Percentiles rank a stretch among this genome's conserved stretches.
Conservation (phyloP, 1,140 invertebrate genomes). For the Drosophila kikkawai region DNA sequence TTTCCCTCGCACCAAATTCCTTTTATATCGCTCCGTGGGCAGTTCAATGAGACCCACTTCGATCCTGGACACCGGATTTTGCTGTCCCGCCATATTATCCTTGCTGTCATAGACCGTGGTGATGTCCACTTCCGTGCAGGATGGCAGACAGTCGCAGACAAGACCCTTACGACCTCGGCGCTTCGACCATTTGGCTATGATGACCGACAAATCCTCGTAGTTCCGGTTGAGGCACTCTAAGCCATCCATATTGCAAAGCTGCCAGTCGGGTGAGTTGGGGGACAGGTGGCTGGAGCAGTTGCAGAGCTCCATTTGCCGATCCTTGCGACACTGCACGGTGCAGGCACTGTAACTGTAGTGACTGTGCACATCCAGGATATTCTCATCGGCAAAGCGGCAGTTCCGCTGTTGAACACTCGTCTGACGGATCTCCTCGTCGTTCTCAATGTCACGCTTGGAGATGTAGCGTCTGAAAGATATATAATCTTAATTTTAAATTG, state of each 20-base stretch:
- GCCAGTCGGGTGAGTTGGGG: conserved; percentile 86
- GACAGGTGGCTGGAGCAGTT: conserved; percentile 89
- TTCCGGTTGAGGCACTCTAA: conserved; percentile 87
- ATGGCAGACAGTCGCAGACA: conserved; percentile 88
- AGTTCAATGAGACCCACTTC: conserved; percentile 86
- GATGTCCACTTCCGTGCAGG: conserved; percentile 88
- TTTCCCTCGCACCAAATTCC: conserved; percentile 87
- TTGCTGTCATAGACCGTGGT: conserved; percentile 86
- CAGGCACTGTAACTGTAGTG: conserved; percentile 90
- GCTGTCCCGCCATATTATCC: conserved; percentile 71
- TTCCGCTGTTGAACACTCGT: conserved; percentile 86
- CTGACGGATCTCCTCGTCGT: conserved; percentile 86
- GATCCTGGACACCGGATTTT: conserved; percentile 85
- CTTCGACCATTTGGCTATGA: conserved; percentile 85
- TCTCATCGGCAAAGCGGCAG: conserved; percentile 89
- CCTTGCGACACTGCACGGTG: conserved; percentile 88
- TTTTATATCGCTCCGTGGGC: conserved; percentile 87
- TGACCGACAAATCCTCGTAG: conserved; percentile 87
- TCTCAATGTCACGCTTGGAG: conserved; percentile 87
- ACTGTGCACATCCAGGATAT: conserved; percentile 87
- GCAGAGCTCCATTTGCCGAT: conserved; percentile 87
- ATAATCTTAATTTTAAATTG: neutral
- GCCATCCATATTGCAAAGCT: conserved; percentile 87
- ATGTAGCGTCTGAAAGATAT: conserved; percentile 85
- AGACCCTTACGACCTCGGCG: conserved; percentile 85